Percentiles rank a stretch among this genome's conserved stretches.
These are phyloP conservation scores for Eidolon helvum DNA, from an alignment of 2,113 vertebrate species.

Conservation along the genomic window DNA sequence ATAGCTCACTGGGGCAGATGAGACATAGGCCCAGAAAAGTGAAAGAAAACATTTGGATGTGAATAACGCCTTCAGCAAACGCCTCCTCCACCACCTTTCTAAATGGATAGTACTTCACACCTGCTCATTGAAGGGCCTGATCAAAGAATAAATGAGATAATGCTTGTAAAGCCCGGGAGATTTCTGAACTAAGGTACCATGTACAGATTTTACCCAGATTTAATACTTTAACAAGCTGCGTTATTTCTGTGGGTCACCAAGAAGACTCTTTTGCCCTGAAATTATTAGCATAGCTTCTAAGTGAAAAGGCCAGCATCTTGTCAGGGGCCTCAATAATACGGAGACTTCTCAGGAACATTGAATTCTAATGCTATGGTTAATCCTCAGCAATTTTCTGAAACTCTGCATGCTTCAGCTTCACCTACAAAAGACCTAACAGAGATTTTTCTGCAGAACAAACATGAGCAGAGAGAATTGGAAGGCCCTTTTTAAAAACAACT, in stretches of 20 bases:
- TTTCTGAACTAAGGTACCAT: background rate
- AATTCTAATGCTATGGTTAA: background rate
- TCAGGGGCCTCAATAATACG: background rate
- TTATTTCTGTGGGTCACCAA: background rate
- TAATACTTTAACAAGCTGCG: background rate
- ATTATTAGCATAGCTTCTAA: background rate
- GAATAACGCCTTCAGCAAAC: background rate
- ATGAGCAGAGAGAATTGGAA: conserved; percentile 59
- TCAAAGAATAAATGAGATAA: conserved; percentile 14
- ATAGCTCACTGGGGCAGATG: background rate
- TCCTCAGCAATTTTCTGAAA: conserved; percentile 29
- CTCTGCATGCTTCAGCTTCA: conserved; percentile 36
- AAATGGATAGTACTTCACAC: background rate
- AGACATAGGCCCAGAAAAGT: background rate
- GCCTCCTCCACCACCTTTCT: background rate
- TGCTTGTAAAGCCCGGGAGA: background rate
- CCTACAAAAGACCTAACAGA: conserved; percentile 56
- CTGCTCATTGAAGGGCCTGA: background rate
- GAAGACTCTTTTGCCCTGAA: background rate
- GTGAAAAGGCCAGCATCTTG: background rate
- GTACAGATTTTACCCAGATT: background rate
- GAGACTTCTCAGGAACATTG: background rate
- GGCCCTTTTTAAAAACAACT: conserved; percentile 73
- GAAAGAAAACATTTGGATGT: background rate
- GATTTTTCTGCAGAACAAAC: conserved; percentile 69